These are phyloP conservation scores for Crotalus horridus DNA, from an alignment of 2,113 vertebrate species.

Conservation along the genomic window DNA sequence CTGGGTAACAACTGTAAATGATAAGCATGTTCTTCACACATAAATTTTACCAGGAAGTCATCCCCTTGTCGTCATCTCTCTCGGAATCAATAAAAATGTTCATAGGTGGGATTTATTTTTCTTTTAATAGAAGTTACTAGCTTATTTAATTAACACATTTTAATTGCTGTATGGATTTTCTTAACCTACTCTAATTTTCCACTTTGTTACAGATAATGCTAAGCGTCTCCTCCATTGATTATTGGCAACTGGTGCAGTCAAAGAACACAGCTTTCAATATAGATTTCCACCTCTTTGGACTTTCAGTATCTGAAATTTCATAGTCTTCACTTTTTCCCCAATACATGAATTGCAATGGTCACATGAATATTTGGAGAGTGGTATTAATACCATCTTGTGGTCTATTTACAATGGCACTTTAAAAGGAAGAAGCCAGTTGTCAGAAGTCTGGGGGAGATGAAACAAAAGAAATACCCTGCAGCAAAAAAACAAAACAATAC, in stretches of 20 bases:
- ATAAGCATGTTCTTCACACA: constrained; percentile 7
- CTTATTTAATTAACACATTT: constrained; percentile 34
- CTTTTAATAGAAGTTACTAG: constrained; percentile 36
- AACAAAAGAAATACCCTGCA: constrained; percentile 24
- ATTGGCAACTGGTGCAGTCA: constrained; percentile 47
- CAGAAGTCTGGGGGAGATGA: neutral
- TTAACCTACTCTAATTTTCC: constrained; percentile 49
- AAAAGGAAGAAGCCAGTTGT: constrained; percentile 45
- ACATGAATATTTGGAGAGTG: constrained; percentile 80
- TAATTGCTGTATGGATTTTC: constrained; percentile 54
- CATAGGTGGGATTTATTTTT: constrained; percentile 19
- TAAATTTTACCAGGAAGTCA: constrained; percentile 27
- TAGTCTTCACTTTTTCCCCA: constrained; percentile 27
- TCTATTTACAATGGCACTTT: constrained; percentile 53
- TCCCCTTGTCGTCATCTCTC: constrained; percentile 20
- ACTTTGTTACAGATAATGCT: constrained; percentile 69
- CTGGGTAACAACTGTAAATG: neutral
- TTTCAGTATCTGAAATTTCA: constrained; percentile 41
- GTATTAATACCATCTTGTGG: constrained; percentile 45
- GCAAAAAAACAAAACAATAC: constrained; percentile 47
- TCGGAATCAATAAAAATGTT: constrained; percentile 31
- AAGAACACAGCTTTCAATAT: constrained; percentile 45
- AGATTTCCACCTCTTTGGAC: constrained; percentile 28
- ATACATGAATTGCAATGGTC: constrained; percentile 90
- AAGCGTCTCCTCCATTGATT: constrained; percentile 52